Evolutionary conservation across 1,140 invertebrate genomes (phyloP).

Genomic region (Centruroides sculpturatus): DNA sequence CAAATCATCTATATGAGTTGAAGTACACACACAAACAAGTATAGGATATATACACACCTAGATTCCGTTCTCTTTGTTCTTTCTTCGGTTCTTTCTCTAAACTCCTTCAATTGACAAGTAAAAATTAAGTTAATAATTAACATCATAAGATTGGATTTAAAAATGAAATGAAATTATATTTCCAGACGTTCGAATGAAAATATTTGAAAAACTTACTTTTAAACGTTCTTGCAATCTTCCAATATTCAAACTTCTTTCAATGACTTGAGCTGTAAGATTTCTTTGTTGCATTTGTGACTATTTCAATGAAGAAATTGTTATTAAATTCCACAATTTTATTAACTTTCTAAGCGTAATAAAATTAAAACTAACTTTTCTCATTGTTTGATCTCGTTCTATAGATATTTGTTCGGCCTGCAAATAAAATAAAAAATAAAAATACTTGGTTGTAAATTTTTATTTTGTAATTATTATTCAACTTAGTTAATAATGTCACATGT

Average conservation of each 20-base stretch:
- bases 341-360: neutral
- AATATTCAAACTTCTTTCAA: constrained; percentile 6
- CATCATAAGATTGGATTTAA: neutral
- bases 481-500: no score
- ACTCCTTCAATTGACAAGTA: neutral
- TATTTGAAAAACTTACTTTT: neutral
- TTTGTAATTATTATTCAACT: no score
- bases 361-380: neutral
- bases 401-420: constrained; percentile 5
- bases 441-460: neutral
- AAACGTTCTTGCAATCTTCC: constrained; percentile 11
- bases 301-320: neutral
- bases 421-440: neutral
- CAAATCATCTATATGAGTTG: neutral
- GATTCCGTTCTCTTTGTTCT: neutral
- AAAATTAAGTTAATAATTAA: neutral
- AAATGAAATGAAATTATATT: no score
- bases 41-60: neutral
- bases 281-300: constrained; percentile 1
- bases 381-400: constrained; percentile 2
- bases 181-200: no score
- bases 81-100: neutral
- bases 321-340: neutral
- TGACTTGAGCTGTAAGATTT: constrained; percentile 1
- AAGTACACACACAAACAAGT: neutral